phyloP scores from a whole-genome alignment of 2,888 invertebrate species.

The Fissipunctia ypsillon region DNA sequence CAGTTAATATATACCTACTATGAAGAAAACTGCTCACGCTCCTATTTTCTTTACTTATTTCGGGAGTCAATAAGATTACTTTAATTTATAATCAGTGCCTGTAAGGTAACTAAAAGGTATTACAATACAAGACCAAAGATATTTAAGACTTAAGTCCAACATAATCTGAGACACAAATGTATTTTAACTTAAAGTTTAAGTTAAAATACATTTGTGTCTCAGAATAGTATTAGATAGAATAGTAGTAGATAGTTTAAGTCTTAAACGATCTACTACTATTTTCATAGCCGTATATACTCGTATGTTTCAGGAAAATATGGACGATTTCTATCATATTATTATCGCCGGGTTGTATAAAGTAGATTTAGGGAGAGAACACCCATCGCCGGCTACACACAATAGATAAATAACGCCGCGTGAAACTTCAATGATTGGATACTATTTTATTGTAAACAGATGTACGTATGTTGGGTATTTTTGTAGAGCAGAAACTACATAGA shows the following conservation, averaged over 20 bases:
- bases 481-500: conserved; percentile 2
- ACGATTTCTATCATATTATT: conserved; percentile 43
- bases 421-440: conserved; percentile 52
- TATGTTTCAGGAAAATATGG: conserved; percentile 36
- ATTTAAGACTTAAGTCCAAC: not conserved
- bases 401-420: conserved; percentile 59
- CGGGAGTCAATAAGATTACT: not conserved
- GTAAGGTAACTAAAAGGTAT: not conserved
- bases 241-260: no score
- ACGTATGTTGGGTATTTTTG: conserved; percentile 38
- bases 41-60: no score
- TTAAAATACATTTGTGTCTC: no score
- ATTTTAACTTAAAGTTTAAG: no score
- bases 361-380: conserved; percentile 36
- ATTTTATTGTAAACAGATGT: conserved; percentile 52
- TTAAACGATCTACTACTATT: not conserved
- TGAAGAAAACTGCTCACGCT: not conserved
- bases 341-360: conserved; percentile 31
- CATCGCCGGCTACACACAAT: conserved; percentile 28
- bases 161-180: not conserved
- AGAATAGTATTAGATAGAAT: no score
- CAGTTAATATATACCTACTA: no score
- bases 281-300: not conserved
- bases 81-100: not conserved
- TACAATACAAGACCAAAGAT: not conserved